Evolutionary conservation across 2,888 invertebrate species (phyloP).

Genomic region (Diarsia brunnea): DNA sequence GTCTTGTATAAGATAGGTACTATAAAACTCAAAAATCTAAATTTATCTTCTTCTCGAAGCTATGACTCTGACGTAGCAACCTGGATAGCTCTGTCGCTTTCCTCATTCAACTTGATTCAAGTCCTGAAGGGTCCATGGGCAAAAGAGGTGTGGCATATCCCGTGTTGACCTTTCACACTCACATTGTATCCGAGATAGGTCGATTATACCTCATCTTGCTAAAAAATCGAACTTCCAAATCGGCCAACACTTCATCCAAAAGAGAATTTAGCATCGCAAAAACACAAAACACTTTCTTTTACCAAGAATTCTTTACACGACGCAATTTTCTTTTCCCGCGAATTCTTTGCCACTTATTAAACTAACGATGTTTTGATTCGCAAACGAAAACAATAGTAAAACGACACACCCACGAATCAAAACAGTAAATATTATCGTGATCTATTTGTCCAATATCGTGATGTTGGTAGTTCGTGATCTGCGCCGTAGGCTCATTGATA

Average conservation of each 20-base stretch:
- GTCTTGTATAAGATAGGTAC: too few relatives aligned
- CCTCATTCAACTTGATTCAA: too few relatives aligned
- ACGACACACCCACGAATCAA: conserved; percentile 48
- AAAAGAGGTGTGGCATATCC: too few relatives aligned
- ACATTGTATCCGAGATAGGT: too few relatives aligned
- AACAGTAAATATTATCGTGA: conserved; percentile 53
- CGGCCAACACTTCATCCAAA: too few relatives aligned
- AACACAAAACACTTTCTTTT: not conserved
- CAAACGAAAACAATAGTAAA: conserved; percentile 26
- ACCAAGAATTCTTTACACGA: not conserved
- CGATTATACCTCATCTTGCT: too few relatives aligned
- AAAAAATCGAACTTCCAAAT: not conserved
- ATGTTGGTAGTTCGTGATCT: conserved; percentile 17
- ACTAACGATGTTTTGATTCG: conserved; percentile 31
- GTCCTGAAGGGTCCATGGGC: too few relatives aligned
- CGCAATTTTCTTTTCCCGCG: not conserved
- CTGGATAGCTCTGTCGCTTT: too few relatives aligned
- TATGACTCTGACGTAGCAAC: too few relatives aligned
- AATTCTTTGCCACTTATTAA: not conserved
- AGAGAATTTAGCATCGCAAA: not conserved
- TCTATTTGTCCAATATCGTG: conserved; percentile 38
- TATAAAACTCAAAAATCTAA: not conserved
- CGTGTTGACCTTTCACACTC: too few relatives aligned
- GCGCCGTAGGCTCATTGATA: conserved; percentile 29
- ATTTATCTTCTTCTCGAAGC: too few relatives aligned